Evolutionary conservation across 1,140 invertebrate genomes (phyloP), one percentile per base, ranked within the genome.

Genomic region (Drosophila sechellia): DNA sequence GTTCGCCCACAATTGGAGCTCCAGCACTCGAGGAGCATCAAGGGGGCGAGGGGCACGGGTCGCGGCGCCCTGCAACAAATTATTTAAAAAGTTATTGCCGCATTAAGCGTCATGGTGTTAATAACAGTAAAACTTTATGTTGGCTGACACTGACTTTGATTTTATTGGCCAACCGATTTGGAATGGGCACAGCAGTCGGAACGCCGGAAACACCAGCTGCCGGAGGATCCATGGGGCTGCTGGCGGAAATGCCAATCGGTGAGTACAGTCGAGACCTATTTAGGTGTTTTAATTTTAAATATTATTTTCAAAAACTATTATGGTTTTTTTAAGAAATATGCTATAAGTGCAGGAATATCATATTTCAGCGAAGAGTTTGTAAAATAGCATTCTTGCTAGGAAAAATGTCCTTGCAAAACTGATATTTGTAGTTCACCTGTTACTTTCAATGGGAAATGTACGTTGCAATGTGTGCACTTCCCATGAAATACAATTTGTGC

Each of bases 111-210:
- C 81, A 83, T 76, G 63, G 79, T 84, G 79, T 87, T 90, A 90
- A 90, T 90, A 90, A 90, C 72, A 76, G 77, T 90, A 90, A 90
- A 90, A 86, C 77, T 87, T 90, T 90, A 90, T 90, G 75, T 61
- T 81, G 77, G 86, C 87, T 90, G 86, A 78, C 87, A 90, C 79
- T 86, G 79, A 81, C 77, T 86, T 83, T 89, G 89, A 83, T 91
- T 91, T 85, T 91, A 90, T 80, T 91, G 76, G 55, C 48, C 45
- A 45, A 40, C n/a, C 40, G 40, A 39, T 56, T 34, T 20, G 63
- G 43, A 39, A 37, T 27, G 55, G 66, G 35, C 59, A 49, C 42
- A 17, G 54, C 35, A 50, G 50, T 50, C 17, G 46, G 40, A 43
- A 15, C 10, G 12, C 53, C 52, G 8, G 15, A 13, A 31, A 54